phyloP scores from a whole-genome alignment of 2,113 vertebrate species.

The Elanoides forficatus region DNA sequence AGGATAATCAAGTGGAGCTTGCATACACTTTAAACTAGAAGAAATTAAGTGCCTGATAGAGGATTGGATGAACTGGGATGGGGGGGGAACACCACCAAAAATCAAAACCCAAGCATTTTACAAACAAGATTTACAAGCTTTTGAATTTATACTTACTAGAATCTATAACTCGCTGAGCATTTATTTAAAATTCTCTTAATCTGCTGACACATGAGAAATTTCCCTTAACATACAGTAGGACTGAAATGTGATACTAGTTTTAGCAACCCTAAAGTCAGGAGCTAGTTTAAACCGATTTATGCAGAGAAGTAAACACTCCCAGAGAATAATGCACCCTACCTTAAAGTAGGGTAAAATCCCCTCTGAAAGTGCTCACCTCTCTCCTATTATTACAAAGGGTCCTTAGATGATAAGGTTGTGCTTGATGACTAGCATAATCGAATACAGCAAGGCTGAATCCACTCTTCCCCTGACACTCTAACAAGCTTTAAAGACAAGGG shows the following conservation, averaged over 20 bases:
- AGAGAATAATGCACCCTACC: not conserved
- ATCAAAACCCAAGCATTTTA: not conserved
- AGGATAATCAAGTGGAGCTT: not conserved
- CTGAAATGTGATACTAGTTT: not conserved
- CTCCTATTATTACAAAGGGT: not conserved
- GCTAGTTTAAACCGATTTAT: not conserved
- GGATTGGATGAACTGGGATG: not conserved
- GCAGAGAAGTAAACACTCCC: not conserved
- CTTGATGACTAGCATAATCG: not conserved
- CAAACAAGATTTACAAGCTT: not conserved
- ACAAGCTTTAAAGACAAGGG: not conserved
- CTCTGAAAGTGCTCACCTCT: not conserved
- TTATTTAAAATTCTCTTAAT: not conserved
- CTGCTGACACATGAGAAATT: not conserved
- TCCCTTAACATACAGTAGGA: fast-evolving
- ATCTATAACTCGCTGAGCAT: not conserved
- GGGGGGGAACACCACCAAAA: no score
- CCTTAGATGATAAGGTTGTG: not conserved
- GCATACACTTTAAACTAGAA: not conserved
- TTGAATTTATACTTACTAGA: not conserved
- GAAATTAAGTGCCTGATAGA: not conserved
- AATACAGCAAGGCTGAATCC: not conserved
- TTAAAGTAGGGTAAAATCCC: not conserved
- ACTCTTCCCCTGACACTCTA: not conserved
- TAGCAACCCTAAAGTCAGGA: not conserved